Evolutionary conservation across 2,888 invertebrate species (phyloP).

Genomic region (Pogonocherus hispidulus): DNA sequence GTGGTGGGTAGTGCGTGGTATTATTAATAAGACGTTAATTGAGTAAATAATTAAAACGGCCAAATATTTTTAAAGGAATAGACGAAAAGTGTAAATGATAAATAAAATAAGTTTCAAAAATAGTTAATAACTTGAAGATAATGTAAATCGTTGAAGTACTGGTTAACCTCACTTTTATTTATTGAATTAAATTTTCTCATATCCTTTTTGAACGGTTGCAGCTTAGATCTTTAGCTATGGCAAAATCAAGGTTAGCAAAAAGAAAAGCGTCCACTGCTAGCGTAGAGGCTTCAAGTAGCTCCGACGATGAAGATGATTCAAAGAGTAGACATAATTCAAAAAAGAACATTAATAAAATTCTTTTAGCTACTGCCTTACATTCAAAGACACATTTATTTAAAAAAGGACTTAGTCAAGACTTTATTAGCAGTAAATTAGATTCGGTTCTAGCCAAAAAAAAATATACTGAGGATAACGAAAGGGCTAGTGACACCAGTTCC

Average conservation of each 20-base stretch:
- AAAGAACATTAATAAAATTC: constrained; percentile 12
- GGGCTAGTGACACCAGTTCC: background rate
- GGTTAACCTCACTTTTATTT: background rate
- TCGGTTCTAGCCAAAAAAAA: background rate
- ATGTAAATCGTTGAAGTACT: too few relatives aligned
- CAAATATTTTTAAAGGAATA: too few relatives aligned
- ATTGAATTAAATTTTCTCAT: too few relatives aligned
- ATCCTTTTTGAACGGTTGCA: too few relatives aligned
- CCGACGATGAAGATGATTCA: constrained; percentile 14
- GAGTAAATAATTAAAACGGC: too few relatives aligned
- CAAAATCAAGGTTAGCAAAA: background rate
- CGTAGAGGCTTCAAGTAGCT: background rate
- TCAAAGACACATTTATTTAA: constrained; percentile 22
- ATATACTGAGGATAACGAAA: background rate
- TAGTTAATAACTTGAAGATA: too few relatives aligned
- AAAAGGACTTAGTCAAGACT: constrained; percentile 10
- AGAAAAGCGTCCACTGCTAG: background rate
- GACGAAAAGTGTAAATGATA: too few relatives aligned
- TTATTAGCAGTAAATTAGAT: background rate
- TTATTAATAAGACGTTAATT: too few relatives aligned
- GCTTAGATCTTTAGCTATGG: constrained; percentile 6
- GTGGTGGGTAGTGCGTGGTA: too few relatives aligned
- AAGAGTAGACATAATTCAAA: constrained; percentile 10
- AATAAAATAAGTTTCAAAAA: too few relatives aligned
- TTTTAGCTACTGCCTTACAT: constrained; percentile 22